Conservation (phyloP, 2,888 invertebrate species). For the Chirona hameri region DNA sequence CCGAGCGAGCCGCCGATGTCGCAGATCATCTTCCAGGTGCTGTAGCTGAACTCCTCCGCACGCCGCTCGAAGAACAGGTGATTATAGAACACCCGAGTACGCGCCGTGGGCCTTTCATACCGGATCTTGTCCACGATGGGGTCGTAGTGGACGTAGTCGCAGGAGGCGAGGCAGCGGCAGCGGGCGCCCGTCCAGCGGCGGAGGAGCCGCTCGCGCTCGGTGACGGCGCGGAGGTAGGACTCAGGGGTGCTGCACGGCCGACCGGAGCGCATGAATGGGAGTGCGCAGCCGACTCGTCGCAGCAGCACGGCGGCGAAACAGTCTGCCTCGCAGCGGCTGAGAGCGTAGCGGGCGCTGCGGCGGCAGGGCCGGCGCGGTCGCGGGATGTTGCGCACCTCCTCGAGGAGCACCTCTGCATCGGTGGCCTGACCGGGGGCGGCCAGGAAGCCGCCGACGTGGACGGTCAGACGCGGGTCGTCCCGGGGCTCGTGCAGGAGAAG, state of each 20-base stretch:
- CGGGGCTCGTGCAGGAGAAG: constrained; percentile 13
- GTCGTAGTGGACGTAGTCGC: not conserved
- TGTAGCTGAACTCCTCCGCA: constrained; percentile 23
- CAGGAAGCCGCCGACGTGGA: not conserved
- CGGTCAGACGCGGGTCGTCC: constrained; percentile 12
- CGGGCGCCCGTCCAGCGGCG: not conserved
- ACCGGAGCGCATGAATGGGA: not conserved
- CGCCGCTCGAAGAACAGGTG: constrained; percentile 60
- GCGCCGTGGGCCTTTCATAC: constrained; percentile 56
- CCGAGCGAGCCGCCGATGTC: constrained; percentile 25
- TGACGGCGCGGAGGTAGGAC: not conserved
- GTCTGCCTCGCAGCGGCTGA: constrained; percentile 5
- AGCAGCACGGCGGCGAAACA: not conserved
- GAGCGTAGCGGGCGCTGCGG: not conserved
- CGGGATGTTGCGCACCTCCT: constrained; percentile 2
- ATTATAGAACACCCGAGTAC: constrained; percentile 69
- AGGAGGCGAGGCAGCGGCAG: not conserved
- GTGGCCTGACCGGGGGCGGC: not conserved
- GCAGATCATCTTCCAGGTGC: constrained; percentile 8
- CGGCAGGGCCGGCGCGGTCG: not conserved
- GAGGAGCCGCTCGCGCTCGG: not conserved
- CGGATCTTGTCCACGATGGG: constrained; percentile 9
- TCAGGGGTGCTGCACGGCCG: not conserved
- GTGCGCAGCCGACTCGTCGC: constrained; percentile 1
- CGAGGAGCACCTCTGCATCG: constrained; percentile 8